Evolutionary conservation across 2,113 vertebrate genomes (phyloP).

Genomic region (Lophochroa leadbeateri): DNA sequence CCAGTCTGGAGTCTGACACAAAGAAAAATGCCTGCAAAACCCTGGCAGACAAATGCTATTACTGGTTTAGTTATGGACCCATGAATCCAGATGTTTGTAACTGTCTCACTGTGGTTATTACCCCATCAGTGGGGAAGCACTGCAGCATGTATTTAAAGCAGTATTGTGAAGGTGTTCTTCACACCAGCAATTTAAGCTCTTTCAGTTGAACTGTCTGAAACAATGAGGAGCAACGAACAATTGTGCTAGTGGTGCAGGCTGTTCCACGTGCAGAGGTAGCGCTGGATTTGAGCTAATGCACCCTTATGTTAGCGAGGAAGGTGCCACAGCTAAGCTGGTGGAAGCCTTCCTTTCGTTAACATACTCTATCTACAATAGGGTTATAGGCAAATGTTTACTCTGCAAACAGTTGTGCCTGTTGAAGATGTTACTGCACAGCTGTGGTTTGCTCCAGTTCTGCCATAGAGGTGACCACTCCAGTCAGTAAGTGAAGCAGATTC

Average conservation of each 20-base stretch:
- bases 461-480: background rate
- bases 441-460: constrained; percentile 36
- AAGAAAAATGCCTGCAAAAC: constrained; percentile 26
- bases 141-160: constrained; percentile 16
- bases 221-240: background rate
- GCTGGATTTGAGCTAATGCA: background rate
- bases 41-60: background rate
- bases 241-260: background rate
- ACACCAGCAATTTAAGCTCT: constrained; percentile 15
- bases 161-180: constrained; percentile 14
- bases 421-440: constrained; percentile 63
- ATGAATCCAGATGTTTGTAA: constrained; percentile 50
- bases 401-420: constrained; percentile 54
- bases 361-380: constrained; percentile 22
- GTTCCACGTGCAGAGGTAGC: background rate
- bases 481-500: background rate
- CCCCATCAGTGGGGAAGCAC: constrained; percentile 3
- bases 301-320: background rate
- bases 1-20: constrained; percentile 12
- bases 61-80: constrained; percentile 20
- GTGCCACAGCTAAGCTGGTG: background rate
- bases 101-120: constrained; percentile 34
- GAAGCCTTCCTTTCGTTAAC: constrained; percentile 46
- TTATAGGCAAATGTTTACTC: constrained; percentile 58
- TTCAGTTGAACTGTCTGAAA: constrained; percentile 39